phyloP scores from a whole-genome alignment of 1,140 invertebrate species.

The Cecropterus lyciades region DNA sequence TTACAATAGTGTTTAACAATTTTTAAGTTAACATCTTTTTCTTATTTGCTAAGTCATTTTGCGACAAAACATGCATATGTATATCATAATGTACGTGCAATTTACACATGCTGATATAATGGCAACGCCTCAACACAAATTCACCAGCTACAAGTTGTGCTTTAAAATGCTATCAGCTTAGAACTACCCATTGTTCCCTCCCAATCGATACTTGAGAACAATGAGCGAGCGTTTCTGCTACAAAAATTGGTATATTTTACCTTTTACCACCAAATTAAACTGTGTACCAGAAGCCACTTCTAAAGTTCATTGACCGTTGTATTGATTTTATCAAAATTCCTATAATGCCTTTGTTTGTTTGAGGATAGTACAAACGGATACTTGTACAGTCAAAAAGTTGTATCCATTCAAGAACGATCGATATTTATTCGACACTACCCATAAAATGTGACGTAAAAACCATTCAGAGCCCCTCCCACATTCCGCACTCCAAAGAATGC shows the following conservation, averaged over 20 bases:
- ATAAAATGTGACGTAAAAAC: constrained; percentile 35
- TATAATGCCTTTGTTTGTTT: background rate
- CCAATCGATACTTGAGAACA: constrained; percentile 26
- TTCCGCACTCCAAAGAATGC: constrained; percentile 15
- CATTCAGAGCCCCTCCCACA: constrained; percentile 34
- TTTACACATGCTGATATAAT: constrained; percentile 22
- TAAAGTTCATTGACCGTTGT: background rate
- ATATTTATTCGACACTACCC: background rate
- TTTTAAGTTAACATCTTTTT: constrained; percentile 15
- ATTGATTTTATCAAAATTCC: background rate
- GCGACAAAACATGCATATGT: constrained; percentile 16
- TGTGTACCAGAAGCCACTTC: background rate
- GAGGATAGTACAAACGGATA: background rate
- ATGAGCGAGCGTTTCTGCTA: constrained; percentile 9
- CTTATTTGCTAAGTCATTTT: constrained; percentile 26
- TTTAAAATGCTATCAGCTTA: constrained; percentile 27
- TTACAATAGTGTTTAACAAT: constrained; percentile 13
- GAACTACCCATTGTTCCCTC: constrained; percentile 24
- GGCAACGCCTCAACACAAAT: constrained; percentile 18
- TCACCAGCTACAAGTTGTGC: constrained; percentile 25
- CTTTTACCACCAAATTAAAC: background rate
- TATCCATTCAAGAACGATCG: background rate
- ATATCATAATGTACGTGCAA: constrained; percentile 11
- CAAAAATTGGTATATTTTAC: constrained; percentile 7
- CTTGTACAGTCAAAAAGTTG: background rate